Evolutionary conservation across 2,113 vertebrate genomes (phyloP).

Genomic region (Caracal caracal): DNA sequence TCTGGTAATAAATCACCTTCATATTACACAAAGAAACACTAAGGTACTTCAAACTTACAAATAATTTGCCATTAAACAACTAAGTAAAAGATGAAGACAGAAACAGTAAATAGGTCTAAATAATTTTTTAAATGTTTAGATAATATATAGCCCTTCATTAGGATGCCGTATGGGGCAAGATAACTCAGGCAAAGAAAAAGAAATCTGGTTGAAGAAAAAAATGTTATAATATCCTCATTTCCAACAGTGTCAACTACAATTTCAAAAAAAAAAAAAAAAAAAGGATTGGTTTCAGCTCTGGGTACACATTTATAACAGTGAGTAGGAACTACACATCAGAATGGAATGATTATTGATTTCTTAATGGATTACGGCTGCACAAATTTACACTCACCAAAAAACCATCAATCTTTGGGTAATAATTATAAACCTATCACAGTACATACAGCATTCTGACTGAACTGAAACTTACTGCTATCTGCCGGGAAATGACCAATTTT

Average conservation of each 20-base stretch:
- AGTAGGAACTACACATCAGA: slow-evolving; percentile 85
- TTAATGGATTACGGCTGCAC: slow-evolving; percentile 90
- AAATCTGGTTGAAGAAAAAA: slow-evolving; percentile 38
- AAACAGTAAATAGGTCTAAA: slow-evolving; percentile 7
- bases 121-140: slow-evolving; percentile 49
- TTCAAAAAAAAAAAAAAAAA: slow-evolving; percentile 20
- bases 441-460: slow-evolving; percentile 82
- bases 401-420: slow-evolving; percentile 89
- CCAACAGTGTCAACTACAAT: slow-evolving; percentile 66
- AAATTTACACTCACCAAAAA: slow-evolving; percentile 88
- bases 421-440: slow-evolving; percentile 88
- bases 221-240: slow-evolving; percentile 54
- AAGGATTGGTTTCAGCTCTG: slow-evolving; percentile 70
- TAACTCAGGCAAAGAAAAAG: slow-evolving; percentile 55
- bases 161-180: not conserved
- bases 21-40: not conserved
- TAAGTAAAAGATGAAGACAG: slow-evolving; percentile 2
- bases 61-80: slow-evolving; percentile 23
- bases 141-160: slow-evolving; percentile 50
- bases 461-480: slow-evolving; percentile 85
- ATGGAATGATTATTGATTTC: slow-evolving; percentile 90
- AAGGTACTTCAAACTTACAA: not conserved
- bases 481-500: slow-evolving; percentile 88
- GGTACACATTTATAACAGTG: slow-evolving; percentile 82
- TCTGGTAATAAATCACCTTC: not conserved